Conservation (phyloP, 2,888 invertebrate genomes). For the Leucoptera coffeella region DNA sequence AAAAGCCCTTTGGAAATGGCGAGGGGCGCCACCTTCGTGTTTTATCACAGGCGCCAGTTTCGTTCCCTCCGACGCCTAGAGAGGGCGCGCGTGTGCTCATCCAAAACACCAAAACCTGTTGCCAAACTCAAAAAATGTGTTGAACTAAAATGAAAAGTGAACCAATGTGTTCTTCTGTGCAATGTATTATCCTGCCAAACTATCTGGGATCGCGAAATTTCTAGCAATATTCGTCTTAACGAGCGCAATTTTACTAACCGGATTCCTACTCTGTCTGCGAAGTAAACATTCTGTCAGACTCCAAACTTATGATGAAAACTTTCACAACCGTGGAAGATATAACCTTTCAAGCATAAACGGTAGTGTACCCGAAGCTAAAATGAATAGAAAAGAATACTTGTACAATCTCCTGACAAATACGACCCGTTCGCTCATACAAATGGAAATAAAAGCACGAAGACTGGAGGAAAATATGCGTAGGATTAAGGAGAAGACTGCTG, state of each 20-base stretch:
- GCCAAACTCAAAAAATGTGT: constrained; percentile 13
- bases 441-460: constrained; percentile 52
- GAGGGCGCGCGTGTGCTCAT: constrained; percentile 38
- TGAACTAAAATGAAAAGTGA: no score
- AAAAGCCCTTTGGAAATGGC: constrained; percentile 47
- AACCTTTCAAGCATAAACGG: constrained; percentile 27
- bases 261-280: constrained; percentile 23
- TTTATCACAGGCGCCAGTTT: constrained; percentile 40
- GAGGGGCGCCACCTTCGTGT: constrained; percentile 40
- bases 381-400: constrained; percentile 45
- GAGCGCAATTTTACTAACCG: constrained; percentile 21
- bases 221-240: constrained; percentile 31
- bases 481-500: constrained; percentile 50
- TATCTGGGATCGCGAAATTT: constrained; percentile 29
- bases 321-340: constrained; percentile 9
- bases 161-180: no score
- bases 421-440: constrained; percentile 51
- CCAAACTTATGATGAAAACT: constrained; percentile 9
- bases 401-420: constrained; percentile 51
- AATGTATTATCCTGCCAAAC: no score
- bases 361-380: constrained; percentile 29
- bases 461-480: constrained; percentile 52
- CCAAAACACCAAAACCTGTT: constrained; percentile 45
- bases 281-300: constrained; percentile 19
- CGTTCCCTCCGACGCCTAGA: constrained; percentile 39